phyloP scores from a whole-genome alignment of 2,113 vertebrate genomes.

The Chloebia gouldiae region DNA sequence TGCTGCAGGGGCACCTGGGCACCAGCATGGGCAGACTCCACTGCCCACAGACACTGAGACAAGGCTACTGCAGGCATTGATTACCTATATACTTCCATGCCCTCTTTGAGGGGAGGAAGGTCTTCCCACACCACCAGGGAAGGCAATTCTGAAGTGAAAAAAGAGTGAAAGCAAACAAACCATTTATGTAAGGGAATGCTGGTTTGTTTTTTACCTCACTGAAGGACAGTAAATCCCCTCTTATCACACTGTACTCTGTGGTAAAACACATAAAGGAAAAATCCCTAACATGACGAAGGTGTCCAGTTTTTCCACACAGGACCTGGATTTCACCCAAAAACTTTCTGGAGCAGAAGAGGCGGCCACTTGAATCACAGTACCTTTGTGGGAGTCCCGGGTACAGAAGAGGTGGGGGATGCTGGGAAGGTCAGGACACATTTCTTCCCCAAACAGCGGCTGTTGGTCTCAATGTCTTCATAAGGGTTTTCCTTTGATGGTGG shows the following conservation, averaged over 20 bases:
- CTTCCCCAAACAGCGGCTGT: conserved; percentile 86
- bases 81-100: not conserved
- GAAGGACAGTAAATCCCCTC: not conserved
- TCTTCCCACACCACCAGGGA: not conserved
- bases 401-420: conserved; percentile 78
- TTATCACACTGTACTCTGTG: too few relatives aligned
- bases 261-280: not conserved
- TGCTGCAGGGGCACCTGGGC: not conserved
- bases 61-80: not conserved
- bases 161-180: not conserved
- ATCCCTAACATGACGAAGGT: not conserved
- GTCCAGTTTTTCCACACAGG: not conserved
- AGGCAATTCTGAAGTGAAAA: not conserved
- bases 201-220: not conserved
- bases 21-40: not conserved
- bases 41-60: not conserved
- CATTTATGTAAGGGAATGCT: not conserved
- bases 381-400: conserved; percentile 86
- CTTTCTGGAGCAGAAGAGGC: not conserved
- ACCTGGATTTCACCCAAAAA: not conserved
- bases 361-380: conserved; percentile 65
- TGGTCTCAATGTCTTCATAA: conserved; percentile 94
- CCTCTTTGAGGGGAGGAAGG: not conserved
- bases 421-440: conserved; percentile 85
- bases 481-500: conserved; percentile 94